These are phyloP conservation scores for Malaclemys terrapin DNA, from an alignment of 2,113 vertebrate species.

Conservation along the genomic window DNA sequence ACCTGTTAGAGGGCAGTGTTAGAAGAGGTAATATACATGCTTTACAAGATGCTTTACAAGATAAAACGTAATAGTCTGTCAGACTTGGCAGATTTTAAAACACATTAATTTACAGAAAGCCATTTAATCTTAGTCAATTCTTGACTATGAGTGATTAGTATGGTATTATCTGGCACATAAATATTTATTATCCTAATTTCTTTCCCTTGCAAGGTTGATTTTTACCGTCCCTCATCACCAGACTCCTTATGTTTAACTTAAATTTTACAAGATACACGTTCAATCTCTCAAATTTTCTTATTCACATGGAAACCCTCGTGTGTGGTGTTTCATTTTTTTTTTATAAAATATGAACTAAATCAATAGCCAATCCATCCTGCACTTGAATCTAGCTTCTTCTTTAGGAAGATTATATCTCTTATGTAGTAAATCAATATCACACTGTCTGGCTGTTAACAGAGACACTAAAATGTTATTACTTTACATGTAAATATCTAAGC, in stretches of 20 bases:
- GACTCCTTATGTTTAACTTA: background rate
- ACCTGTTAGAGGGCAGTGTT: too few relatives aligned
- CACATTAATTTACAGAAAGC: background rate
- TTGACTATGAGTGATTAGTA: too few relatives aligned
- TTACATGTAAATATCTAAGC: background rate
- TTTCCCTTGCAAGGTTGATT: background rate
- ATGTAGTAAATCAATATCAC: background rate
- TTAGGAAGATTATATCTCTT: background rate
- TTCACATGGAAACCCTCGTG: background rate
- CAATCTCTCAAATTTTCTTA: background rate
- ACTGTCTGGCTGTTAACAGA: too few relatives aligned
- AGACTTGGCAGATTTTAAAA: background rate
- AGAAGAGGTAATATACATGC: too few relatives aligned
- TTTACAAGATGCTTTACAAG: background rate
- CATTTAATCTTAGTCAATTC: background rate
- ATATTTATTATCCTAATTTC: background rate
- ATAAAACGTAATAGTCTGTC: background rate
- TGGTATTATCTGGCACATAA: background rate
- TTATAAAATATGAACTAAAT: background rate
- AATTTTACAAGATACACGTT: background rate
- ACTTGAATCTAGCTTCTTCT: background rate
- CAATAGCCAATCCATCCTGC: background rate
- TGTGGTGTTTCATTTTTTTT: background rate
- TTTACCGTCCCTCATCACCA: background rate
- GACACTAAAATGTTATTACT: too few relatives aligned